These are phyloP conservation scores for Meteorus sp. DNA, from an alignment of 1,140 invertebrate genomes.

Conservation along the genomic window DNA sequence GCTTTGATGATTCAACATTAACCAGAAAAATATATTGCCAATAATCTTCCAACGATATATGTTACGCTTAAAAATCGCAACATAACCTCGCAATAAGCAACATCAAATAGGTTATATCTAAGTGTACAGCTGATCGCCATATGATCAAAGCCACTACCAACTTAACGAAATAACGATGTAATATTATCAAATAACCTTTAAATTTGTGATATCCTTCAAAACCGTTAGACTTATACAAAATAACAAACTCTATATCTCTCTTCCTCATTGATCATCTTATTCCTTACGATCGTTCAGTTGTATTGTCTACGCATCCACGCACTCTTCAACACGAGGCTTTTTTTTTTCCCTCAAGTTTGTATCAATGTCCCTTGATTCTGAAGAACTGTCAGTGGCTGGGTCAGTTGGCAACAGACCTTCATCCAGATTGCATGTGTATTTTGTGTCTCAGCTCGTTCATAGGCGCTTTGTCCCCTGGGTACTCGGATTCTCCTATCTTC, in stretches of 20 bases:
- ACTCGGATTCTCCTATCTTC: no score
- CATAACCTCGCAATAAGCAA: neutral
- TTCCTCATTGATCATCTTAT: neutral
- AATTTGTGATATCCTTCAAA: no score
- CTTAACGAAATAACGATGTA: neutral
- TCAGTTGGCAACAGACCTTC: constrained; percentile 59
- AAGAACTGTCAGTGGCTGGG: constrained; percentile 47
- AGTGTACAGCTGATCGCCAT: constrained; percentile 48
- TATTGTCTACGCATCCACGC: no score
- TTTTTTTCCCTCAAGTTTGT: neutral
- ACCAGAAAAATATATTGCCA: no score
- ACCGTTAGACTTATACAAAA: no score
- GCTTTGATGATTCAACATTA: no score
- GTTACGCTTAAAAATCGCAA: no score
- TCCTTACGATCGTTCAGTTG: neutral
- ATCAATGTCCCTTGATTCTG: constrained; percentile 10
- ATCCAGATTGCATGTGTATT: constrained; percentile 34
- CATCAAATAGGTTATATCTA: neutral
- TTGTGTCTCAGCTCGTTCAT: no score
- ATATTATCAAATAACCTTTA: no score
- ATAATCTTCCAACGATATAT: neutral
- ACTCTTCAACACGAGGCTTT: no score
- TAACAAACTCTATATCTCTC: neutral
- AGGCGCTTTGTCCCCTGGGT: no score
- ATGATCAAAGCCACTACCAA: constrained; percentile 43